Evolutionary conservation across 2,888 invertebrate genomes (phyloP).

Genomic region (Chrysolina oricalcia): DNA sequence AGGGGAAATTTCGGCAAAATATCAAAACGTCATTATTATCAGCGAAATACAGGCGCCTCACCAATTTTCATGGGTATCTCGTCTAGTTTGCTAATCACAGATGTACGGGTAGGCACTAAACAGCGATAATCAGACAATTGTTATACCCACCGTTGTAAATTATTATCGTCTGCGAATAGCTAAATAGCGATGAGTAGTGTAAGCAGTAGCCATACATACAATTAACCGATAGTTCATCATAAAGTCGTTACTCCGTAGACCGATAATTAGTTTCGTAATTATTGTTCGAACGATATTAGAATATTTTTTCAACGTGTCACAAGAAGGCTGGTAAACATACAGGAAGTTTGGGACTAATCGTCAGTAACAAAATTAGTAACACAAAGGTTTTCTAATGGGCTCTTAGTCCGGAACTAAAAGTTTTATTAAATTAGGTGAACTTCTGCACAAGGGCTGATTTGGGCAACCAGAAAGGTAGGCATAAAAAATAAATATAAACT

Average conservation of each 20-base stretch:
- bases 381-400: background rate
- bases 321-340: background rate
- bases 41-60: background rate
- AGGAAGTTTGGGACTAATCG: background rate
- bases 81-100: conserved; percentile 2
- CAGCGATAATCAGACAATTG: conserved; percentile 6
- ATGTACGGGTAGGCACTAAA: conserved; percentile 6
- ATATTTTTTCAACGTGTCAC: background rate
- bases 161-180: conserved; percentile 2
- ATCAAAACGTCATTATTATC: background rate
- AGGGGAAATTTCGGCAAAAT: background rate
- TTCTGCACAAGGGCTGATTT: too few relatives aligned
- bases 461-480: too few relatives aligned
- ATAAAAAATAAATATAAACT: too few relatives aligned
- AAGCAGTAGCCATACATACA: background rate
- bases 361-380: background rate
- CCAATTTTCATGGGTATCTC: background rate
- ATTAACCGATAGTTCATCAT: conserved; percentile 15
- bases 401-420: too few relatives aligned
- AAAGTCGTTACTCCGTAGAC: conserved; percentile 15
- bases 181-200: background rate
- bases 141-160: background rate
- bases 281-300: background rate
- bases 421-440: too few relatives aligned
- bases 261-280: conserved; percentile 5